Conservation (phyloP, 2,797 vertebrate species). For the Geotrypetes seraphini region DNA sequence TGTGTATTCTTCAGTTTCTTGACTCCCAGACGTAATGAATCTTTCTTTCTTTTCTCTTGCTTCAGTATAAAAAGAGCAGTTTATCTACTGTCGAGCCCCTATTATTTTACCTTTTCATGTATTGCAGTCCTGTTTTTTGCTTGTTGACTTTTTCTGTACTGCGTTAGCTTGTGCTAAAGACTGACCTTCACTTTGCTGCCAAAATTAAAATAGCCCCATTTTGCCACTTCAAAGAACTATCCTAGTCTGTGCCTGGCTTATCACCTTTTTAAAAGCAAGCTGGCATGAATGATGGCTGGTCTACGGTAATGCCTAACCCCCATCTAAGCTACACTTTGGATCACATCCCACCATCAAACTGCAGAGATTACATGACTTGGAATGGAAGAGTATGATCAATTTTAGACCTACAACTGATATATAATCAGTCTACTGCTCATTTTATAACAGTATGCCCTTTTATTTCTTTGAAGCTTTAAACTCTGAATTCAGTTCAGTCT, state of each 20-base stretch:
- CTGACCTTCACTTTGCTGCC: constrained; percentile 21
- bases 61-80: constrained; percentile 18
- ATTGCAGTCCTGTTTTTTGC: constrained; percentile 26
- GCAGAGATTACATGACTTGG: too few relatives aligned
- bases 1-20: constrained; percentile 21
- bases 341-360: neutral
- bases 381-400: too few relatives aligned
- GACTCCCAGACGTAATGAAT: constrained; percentile 23
- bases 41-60: constrained; percentile 12
- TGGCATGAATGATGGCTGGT: constrained; percentile 10
- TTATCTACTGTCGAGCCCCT: constrained; percentile 14
- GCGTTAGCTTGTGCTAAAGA: constrained; percentile 14
- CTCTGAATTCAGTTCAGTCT: fast-evolving
- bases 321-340: constrained; percentile 1
- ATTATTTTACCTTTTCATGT: constrained; percentile 34
- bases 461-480: fast-evolving
- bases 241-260: constrained; percentile 11
- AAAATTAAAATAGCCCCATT: constrained; percentile 20
- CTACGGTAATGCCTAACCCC: neutral
- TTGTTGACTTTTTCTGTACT: constrained; percentile 15
- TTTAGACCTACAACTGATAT: too few relatives aligned
- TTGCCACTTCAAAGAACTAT: constrained; percentile 27
- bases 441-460: neutral
- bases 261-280: constrained; percentile 10
- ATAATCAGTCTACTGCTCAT: too few relatives aligned